These are phyloP conservation scores for Macropis europaea DNA, from an alignment of 2,888 invertebrate species.

Conservation along the genomic window DNA sequence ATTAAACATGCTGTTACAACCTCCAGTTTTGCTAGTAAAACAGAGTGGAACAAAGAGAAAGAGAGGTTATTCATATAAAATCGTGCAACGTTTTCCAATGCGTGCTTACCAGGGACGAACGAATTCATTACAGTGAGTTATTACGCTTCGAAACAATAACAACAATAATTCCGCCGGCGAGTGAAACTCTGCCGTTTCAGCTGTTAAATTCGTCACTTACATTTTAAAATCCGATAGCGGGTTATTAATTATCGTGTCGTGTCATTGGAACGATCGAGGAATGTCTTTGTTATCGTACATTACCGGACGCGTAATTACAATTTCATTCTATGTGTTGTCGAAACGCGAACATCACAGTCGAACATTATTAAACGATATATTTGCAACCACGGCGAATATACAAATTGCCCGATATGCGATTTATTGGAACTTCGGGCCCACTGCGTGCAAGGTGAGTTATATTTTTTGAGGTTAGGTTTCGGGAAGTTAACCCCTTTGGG, in stretches of 20 bases:
- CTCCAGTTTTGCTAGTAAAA: no score
- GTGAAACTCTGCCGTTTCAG: conserved; percentile 21
- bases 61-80: no score
- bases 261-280: conserved; percentile 17
- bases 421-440: no score
- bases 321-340: not conserved
- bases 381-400: no score
- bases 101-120: conserved; percentile 9
- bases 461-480: no score
- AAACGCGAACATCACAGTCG: not conserved
- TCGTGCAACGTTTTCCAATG: conserved; percentile 3
- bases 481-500: no score
- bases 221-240: conserved; percentile 36
- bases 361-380: no score
- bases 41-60: no score
- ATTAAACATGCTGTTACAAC: conserved; percentile 29
- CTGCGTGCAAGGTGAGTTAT: no score
- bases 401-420: no score
- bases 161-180: conserved; percentile 48
- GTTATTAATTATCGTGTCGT: conserved; percentile 43
- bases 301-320: conserved; percentile 10
- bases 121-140: conserved; percentile 55
- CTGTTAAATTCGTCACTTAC: conserved; percentile 44
- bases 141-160: conserved; percentile 46
- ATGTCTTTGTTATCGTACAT: conserved; percentile 29